These are phyloP conservation scores for Alfaro cultratus DNA, from an alignment of 2,797 vertebrate genomes.

Conservation along the genomic window DNA sequence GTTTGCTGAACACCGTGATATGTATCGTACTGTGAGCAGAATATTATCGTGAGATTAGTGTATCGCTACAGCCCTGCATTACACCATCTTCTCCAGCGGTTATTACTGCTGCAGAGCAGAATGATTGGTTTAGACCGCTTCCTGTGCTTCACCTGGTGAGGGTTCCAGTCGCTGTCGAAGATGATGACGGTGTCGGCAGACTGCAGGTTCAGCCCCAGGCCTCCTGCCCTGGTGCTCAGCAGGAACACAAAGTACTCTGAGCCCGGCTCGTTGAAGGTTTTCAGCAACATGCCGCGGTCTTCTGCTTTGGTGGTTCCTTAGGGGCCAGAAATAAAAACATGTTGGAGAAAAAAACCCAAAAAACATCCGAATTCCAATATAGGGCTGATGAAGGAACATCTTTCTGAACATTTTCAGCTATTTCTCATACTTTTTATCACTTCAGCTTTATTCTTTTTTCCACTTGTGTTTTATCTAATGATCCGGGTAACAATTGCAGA, in stretches of 20 bases:
- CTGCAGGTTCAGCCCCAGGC: conserved; percentile 95
- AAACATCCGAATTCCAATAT: neutral
- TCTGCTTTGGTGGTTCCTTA: conserved; percentile 96
- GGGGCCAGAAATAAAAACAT: neutral
- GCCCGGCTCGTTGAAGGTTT: conserved; percentile 93
- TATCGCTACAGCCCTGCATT: too few species aligned
- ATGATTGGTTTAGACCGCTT: neutral
- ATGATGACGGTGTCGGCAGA: conserved; percentile 96
- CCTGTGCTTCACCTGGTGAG: conserved; percentile 86
- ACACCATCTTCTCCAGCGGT: neutral
- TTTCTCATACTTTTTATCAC: neutral
- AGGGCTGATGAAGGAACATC: neutral
- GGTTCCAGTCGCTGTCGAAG: conserved; percentile 98
- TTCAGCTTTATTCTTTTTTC: neutral
- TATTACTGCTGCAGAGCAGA: neutral
- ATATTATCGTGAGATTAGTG: too few species aligned
- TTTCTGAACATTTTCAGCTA: neutral
- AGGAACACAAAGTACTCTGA: conserved; percentile 95
- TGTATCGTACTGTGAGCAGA: too few species aligned
- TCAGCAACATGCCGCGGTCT: conserved; percentile 94
- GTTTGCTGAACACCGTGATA: too few species aligned
- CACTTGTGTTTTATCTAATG: neutral
- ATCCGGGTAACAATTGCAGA: neutral
- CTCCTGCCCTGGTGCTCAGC: conserved; percentile 94
- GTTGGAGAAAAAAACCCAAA: neutral